Conservation (phyloP, 2,113 vertebrate species). For the Donacobius atricapilla region DNA sequence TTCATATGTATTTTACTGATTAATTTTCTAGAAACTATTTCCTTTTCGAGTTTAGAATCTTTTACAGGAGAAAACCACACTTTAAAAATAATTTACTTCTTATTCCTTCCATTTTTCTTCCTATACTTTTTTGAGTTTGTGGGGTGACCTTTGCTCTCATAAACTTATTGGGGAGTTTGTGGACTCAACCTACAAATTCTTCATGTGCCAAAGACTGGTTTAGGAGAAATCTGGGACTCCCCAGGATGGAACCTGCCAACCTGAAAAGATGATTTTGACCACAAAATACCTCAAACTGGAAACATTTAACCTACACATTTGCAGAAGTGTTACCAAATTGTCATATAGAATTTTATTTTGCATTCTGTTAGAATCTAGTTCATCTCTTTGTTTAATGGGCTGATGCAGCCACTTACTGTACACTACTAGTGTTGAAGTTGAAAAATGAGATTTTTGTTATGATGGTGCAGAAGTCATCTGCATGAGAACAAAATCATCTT, state of each 20-base stretch:
- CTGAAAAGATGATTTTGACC: neutral
- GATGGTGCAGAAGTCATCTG: neutral
- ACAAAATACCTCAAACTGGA: neutral
- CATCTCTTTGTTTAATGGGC: neutral
- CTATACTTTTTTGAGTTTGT: neutral
- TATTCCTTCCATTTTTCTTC: neutral
- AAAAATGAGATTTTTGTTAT: neutral
- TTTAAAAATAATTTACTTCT: neutral
- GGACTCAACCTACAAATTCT: neutral
- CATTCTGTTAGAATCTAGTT: rapidly evolving
- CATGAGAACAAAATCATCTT: neutral
- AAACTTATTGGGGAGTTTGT: neutral
- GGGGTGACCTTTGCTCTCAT: neutral
- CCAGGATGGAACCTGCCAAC: neutral
- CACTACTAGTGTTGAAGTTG: rapidly evolving
- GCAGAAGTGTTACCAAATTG: neutral
- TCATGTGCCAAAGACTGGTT: neutral
- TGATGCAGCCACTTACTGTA: neutral
- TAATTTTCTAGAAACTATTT: constrained; percentile 1
- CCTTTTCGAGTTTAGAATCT: neutral
- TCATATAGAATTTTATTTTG: neutral
- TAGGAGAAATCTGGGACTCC: neutral
- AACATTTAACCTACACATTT: neutral
- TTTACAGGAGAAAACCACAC: neutral
- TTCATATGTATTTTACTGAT: constrained; percentile 19